Percentiles rank a stretch among this genome's conserved stretches.
These are phyloP conservation scores for Sphenopsis melanotis DNA, from an alignment of 2,797 vertebrate species.

Conservation along the genomic window DNA sequence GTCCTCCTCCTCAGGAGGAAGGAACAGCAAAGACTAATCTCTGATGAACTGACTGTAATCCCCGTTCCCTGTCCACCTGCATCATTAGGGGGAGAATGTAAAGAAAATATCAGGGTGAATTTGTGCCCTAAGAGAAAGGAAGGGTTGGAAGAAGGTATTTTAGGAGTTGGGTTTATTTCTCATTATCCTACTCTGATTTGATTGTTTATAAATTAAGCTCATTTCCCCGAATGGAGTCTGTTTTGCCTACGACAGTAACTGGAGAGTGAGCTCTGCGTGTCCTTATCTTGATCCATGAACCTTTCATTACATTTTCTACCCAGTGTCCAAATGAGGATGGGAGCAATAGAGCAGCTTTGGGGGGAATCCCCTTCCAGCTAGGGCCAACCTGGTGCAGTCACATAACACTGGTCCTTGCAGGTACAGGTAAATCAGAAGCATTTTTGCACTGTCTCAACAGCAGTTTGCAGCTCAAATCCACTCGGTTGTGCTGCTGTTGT, in stretches of 20 bases:
- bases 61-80: not conserved
- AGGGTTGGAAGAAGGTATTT: not conserved
- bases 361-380: not conserved
- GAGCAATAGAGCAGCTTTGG: not conserved
- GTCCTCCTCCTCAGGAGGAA: not conserved
- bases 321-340: not conserved
- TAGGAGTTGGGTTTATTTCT: not conserved
- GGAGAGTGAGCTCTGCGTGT: not conserved
- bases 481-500: not conserved
- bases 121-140: not conserved
- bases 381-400: not conserved
- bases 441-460: not conserved
- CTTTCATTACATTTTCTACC: not conserved
- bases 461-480: not conserved
- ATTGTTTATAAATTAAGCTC: not conserved
- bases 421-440: not conserved
- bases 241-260: not conserved
- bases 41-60: not conserved
- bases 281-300: rapidly evolving
- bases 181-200: not conserved
- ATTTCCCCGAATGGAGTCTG: not conserved
- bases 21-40: not conserved
- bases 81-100: rapidly evolving
- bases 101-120: not conserved
- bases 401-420: not conserved